Conservation (phyloP, 2,113 vertebrate species). For the Lynx canadensis region DNA sequence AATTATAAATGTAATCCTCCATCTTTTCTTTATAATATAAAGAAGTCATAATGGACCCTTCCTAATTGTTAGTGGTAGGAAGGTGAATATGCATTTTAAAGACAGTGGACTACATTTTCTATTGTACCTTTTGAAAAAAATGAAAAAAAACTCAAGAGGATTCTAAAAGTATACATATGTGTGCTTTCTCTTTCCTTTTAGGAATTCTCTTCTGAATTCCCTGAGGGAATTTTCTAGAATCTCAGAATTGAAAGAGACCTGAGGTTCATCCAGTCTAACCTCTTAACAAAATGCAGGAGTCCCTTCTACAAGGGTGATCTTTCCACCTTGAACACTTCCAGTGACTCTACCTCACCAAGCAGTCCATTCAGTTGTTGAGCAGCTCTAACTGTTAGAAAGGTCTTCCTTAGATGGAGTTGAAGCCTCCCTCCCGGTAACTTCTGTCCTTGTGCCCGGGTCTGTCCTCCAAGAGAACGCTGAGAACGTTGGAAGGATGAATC, state of each 20-base stretch:
- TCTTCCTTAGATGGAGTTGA: conserved; percentile 71
- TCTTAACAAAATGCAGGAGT: conserved; percentile 71
- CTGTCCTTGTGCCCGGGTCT: conserved; percentile 39
- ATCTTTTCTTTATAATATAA: conserved; percentile 79
- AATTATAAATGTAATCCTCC: conserved; percentile 75
- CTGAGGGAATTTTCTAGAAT: conserved; percentile 80
- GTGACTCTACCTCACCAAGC: conserved; percentile 78
- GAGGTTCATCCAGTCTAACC: conserved; percentile 77
- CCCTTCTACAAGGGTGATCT: conserved; percentile 71
- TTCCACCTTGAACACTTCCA: conserved; percentile 72
- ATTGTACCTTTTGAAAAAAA: conserved; percentile 76
- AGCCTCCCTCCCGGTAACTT: conserved; percentile 65
- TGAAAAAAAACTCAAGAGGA: conserved; percentile 65
- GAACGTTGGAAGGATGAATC: conserved; percentile 49
- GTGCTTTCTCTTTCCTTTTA: conserved; percentile 81
- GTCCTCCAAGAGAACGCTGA: conserved; percentile 39
- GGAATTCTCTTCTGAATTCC: conserved; percentile 82
- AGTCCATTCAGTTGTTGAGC: conserved; percentile 71
- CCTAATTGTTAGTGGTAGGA: conserved; percentile 69
- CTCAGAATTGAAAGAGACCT: conserved; percentile 80
- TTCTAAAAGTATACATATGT: conserved; percentile 75
- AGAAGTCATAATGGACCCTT: conserved; percentile 67
- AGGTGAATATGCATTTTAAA: conserved; percentile 75
- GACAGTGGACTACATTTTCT: conserved; percentile 74
- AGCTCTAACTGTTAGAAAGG: conserved; percentile 68